A percentile compares a stretch with the other conserved stretches of the same genome.
These are phyloP conservation scores for Gonioctena quinquepunctata DNA, from an alignment of 1,140 invertebrate genomes.

Conservation along the genomic window DNA sequence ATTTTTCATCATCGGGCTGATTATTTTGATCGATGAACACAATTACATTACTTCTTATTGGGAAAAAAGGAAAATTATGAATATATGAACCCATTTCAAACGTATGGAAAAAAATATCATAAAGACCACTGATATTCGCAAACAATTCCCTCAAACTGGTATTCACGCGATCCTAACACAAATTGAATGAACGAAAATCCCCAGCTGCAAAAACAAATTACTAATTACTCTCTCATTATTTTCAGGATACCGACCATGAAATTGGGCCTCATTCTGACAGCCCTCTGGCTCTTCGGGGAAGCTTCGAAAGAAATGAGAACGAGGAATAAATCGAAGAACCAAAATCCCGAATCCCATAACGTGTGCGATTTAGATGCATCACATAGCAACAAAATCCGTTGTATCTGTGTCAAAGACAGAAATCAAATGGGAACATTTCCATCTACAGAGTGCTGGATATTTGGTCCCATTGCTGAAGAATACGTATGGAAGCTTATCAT, in stretches of 20 bases:
- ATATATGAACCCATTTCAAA: too few species aligned
- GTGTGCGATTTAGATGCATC: constrained; percentile 4
- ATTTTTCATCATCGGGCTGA: too few species aligned
- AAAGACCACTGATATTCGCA: too few species aligned
- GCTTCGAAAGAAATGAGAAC: not conserved
- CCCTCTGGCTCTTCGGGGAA: constrained; percentile 3
- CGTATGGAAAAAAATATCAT: too few species aligned
- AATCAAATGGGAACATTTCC: not conserved
- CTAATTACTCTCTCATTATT: not conserved
- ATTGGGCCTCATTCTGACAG: not conserved
- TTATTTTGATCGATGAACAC: too few species aligned
- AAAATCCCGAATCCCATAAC: not conserved
- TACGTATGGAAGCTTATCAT: constrained; percentile 1
- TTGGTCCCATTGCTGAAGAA: constrained; percentile 8
- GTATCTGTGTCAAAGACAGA: constrained; percentile 2
- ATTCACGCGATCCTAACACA: too few species aligned
- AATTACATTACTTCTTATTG: too few species aligned
- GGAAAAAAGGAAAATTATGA: too few species aligned
- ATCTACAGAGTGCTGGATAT: constrained; percentile 16
- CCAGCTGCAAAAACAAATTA: not conserved
- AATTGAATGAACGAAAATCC: too few species aligned
- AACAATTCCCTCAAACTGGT: too few species aligned
- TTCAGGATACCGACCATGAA: not conserved
- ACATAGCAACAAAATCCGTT: constrained; percentile 3
- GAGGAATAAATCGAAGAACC: constrained; percentile 1